These are phyloP conservation scores for Uropetala carovei DNA, from an alignment of 2,888 invertebrate genomes.

Conservation along the genomic window DNA sequence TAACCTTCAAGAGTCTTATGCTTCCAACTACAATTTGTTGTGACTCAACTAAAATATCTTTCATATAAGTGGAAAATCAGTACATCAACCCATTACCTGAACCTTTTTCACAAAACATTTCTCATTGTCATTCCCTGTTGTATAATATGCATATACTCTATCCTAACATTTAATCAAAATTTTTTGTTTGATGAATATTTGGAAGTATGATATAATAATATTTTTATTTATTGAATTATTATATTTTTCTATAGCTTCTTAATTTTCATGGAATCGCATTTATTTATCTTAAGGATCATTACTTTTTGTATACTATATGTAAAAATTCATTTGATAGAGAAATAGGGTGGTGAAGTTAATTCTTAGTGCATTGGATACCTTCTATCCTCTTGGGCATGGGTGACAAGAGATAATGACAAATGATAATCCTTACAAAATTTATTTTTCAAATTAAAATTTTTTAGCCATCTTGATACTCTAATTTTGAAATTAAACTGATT, in stretches of 20 bases:
- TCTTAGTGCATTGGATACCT: neutral
- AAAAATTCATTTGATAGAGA: neutral
- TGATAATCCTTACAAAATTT: too few species aligned
- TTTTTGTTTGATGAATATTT: too few species aligned
- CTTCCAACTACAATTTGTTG: slow-evolving; percentile 26
- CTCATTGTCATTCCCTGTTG: neutral
- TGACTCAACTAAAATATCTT: slow-evolving; percentile 29
- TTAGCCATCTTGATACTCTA: neutral
- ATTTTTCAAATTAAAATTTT: neutral
- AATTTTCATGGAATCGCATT: neutral
- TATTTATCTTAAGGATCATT: neutral
- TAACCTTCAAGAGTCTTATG: slow-evolving; percentile 10
- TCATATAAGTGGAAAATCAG: slow-evolving; percentile 9
- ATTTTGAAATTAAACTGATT: neutral
- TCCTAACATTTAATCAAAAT: neutral
- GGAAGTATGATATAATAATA: neutral
- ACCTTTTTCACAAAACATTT: neutral
- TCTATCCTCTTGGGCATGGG: neutral
- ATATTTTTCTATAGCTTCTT: too few species aligned
- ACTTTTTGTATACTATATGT: slow-evolving; percentile 13
- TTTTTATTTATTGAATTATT: too few species aligned
- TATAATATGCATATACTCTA: neutral
- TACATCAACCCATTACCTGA: neutral
- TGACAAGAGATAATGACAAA: neutral
- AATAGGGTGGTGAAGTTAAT: neutral